Base-by-base conservation (phyloP, 2,888 invertebrate species). In the Strigamia maritima region DNA sequence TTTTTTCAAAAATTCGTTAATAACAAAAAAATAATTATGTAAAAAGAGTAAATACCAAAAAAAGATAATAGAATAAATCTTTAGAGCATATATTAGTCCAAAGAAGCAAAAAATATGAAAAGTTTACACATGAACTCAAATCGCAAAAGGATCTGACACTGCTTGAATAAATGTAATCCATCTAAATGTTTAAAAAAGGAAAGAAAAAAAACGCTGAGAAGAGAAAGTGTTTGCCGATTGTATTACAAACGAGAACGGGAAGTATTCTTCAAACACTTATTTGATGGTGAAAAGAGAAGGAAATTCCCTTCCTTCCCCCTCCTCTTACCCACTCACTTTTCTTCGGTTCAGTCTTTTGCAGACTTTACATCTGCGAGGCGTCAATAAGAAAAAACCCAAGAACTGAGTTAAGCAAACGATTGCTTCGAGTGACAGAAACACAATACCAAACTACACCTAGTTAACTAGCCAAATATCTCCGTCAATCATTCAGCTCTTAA, bases 191-290 rank as follows among this genome's bases (percentile, higher is more conserved):
- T 24, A 65, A 65, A 60, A 65, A 10, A 65, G 24, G 65, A 65
- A 28, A 65, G 24, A 65, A 26, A 65, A 14, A 26, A 65, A 65
- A 65, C 24, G 65, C 65, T 24, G 65, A 65, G 28, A 65, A 26
- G 28, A 19, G 19, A 65, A 65, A 65, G 65, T 65, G 65, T 65
- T 65, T 65, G 65, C 65, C 65, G 65, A 65, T 65, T 65, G 65
- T 65, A 65, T 65, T 65, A 65, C 65, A 65, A 65, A 65, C 65
- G 65, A 65, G 65, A 28, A 65, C 7, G 49, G 65, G 65, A 65
- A 65, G 65, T 65, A 65, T 65, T 65, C 65, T 65, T 65, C 65
- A 65, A 65, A 65, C 65, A 65, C 65, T 65, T 65, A 65, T 65
- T 65, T 65, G 65, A 65, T 65, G 65, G 65, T 65, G 65, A 65